Evolutionary conservation across 2,113 vertebrate genomes (phyloP), one percentile per base, ranked within the genome.

Genomic region (Cavia aperea): DNA sequence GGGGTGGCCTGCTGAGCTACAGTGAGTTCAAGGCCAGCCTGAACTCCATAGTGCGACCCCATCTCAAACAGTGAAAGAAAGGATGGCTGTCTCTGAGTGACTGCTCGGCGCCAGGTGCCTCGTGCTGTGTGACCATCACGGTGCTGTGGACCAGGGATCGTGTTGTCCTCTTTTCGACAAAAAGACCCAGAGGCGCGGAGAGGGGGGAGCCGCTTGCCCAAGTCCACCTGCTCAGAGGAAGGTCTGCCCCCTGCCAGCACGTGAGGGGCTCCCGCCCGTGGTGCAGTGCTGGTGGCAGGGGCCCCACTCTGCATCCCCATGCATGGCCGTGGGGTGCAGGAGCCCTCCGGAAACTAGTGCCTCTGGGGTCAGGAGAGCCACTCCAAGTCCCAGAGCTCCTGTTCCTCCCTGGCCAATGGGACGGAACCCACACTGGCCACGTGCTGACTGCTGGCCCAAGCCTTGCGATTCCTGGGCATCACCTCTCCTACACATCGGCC

Each of bases 101-200:
- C 62, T 60, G 5, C 81, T 56, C 1, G 0, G 0, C 46, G 33
- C 89, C 26, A 24, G 51, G n/a, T 29, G 54, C 73, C 33, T 77
- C 33, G 11, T 11, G 54, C 54, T 16, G 0, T 29, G 73, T 86
- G 7, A 39, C 33, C 8, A n/a, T 79, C 54, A 18, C 11, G 2
- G 62, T 10, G 7, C 66, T 46, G 3, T 21, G 39, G 23, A 19
- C 29, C 82, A 31, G 23, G 66, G 36, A 72, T 68, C 31, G 7
- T 43, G 49, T 43, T 77, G 77, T 21, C 75, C 54, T 26, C 60
- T 62, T 79, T 51, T 23, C 77, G 58, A 90, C 58, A 60, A 83
- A 65, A 79, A 66, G 46, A 66, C 12, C 29, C 36, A 3, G 16
- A 70, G 51, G 82, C 24, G 11, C 49, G 51, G 63, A 49, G n/a